Percentiles rank a stretch among this genome's conserved stretches.
Evolutionary conservation across 1,140 invertebrate genomes (phyloP).

Genomic region (Sipha flava): DNA sequence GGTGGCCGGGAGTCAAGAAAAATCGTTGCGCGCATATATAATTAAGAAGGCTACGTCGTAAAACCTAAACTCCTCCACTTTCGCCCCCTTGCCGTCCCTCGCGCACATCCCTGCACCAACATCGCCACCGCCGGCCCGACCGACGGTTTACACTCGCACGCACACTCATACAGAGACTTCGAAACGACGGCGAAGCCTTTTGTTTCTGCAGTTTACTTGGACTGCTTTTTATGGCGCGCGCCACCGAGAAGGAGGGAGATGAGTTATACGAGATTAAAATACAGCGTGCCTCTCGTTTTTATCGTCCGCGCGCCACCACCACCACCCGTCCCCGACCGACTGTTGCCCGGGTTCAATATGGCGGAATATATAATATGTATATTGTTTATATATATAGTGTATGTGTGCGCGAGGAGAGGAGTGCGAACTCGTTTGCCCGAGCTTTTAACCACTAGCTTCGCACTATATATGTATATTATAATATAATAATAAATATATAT

Average conservation of each 20-base stretch:
- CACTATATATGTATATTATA: too few species aligned
- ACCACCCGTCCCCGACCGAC: background rate
- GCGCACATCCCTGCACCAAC: background rate
- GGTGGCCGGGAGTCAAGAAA: constrained; percentile 1
- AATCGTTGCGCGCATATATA: constrained; percentile 30
- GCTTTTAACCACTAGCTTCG: too few species aligned
- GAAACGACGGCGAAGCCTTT: background rate
- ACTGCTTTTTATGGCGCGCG: constrained; percentile 23
- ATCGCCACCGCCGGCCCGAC: background rate
- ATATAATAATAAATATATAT: background rate
- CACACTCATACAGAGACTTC: background rate
- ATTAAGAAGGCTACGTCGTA: constrained; percentile 27
- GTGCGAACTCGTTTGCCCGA: too few species aligned
- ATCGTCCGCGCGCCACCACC: background rate
- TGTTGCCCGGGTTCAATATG: background rate
- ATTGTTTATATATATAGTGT: background rate
- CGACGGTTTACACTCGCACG: too few species aligned
- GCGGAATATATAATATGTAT: background rate
- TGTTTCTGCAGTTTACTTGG: constrained; percentile 17
- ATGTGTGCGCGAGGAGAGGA: background rate
- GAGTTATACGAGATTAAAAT: constrained; percentile 31
- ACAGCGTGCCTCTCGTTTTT: constrained; percentile 25
- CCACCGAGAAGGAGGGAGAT: background rate
- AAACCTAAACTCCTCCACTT: background rate
- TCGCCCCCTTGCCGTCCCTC: background rate